Conservation (phyloP, 2,888 invertebrate species). For the Lasioglossum marginatum region DNA sequence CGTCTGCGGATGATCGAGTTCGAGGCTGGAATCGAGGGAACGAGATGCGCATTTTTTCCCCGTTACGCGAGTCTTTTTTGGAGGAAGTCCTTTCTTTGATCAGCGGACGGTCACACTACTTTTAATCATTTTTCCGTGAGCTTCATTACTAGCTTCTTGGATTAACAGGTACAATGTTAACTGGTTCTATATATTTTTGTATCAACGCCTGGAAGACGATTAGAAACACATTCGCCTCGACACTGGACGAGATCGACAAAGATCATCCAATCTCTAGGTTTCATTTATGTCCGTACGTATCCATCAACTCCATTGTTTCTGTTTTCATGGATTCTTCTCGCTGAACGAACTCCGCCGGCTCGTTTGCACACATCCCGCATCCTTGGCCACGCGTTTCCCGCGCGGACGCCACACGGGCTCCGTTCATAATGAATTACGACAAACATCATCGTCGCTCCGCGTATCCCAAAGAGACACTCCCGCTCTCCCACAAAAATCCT, state of each 20-base stretch:
- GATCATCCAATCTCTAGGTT: neutral
- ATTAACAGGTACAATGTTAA: no score
- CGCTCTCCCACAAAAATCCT: neutral
- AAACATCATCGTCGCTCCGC: neutral
- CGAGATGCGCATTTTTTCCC: neutral
- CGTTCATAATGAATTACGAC: slow-evolving; percentile 5
- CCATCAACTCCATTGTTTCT: neutral
- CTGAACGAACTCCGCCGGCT: neutral
- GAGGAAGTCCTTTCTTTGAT: neutral
- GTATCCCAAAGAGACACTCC: slow-evolving; percentile 3
- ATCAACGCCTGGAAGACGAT: no score
- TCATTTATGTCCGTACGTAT: neutral
- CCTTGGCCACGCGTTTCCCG: neutral
- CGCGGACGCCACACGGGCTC: neutral
- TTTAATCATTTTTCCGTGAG: neutral
- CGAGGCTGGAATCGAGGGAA: neutral
- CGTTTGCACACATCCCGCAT: slow-evolving; percentile 11
- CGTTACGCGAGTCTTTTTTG: neutral
- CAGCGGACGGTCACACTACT: neutral
- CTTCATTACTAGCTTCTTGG: neutral
- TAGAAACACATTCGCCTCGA: no score
- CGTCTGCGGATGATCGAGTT: neutral
- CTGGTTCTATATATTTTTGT: no score
- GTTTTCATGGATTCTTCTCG: neutral
- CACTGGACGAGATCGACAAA: neutral